Evolutionary conservation across 2,888 invertebrate species (phyloP).

Genomic region (Drosophila infuscata): DNA sequence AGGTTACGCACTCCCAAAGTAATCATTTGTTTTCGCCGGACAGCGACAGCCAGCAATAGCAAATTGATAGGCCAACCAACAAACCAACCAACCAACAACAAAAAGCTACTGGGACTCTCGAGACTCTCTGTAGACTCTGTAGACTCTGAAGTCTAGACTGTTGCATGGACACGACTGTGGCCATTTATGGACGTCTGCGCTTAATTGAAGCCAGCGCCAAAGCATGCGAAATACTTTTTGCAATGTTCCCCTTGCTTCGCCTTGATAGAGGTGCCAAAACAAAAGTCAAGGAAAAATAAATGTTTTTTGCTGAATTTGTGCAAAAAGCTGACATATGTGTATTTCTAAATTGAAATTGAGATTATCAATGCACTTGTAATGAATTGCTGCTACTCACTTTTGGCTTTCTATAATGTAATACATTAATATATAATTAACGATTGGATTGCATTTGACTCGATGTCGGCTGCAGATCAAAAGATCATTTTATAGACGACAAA

Average conservation of each 20-base stretch:
- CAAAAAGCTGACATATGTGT: slow-evolving; percentile 22
- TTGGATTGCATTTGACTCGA: slow-evolving; percentile 35
- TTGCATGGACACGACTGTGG: slow-evolving; percentile 46
- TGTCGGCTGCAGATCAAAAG: slow-evolving; percentile 69
- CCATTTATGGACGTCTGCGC: slow-evolving; percentile 77
- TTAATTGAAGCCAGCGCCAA: slow-evolving; percentile 69
- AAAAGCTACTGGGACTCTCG: slow-evolving; percentile 32
- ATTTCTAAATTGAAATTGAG: slow-evolving; percentile 6
- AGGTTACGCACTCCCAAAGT: slow-evolving; percentile 77
- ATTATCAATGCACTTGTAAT: not conserved
- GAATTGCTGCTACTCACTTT: not conserved
- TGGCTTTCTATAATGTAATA: slow-evolving; percentile 15
- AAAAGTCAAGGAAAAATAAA: slow-evolving; percentile 31
- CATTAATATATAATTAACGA: slow-evolving; percentile 44
- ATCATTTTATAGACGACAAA: slow-evolving; percentile 21
- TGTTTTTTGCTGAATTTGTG: not conserved
- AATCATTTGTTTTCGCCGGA: slow-evolving; percentile 74
- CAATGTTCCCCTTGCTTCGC: slow-evolving; percentile 49
- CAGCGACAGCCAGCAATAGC: slow-evolving; percentile 63
- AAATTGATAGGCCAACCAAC: slow-evolving; percentile 75
- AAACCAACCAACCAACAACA: slow-evolving; percentile 35
- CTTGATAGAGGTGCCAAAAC: slow-evolving; percentile 60
- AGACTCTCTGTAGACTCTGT: not conserved
- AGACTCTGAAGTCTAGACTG: slow-evolving; percentile 20
- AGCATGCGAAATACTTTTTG: slow-evolving; percentile 70